Base-by-base conservation (phyloP, 1,140 invertebrate species). In the Tachypleus tridentatus region DNA sequence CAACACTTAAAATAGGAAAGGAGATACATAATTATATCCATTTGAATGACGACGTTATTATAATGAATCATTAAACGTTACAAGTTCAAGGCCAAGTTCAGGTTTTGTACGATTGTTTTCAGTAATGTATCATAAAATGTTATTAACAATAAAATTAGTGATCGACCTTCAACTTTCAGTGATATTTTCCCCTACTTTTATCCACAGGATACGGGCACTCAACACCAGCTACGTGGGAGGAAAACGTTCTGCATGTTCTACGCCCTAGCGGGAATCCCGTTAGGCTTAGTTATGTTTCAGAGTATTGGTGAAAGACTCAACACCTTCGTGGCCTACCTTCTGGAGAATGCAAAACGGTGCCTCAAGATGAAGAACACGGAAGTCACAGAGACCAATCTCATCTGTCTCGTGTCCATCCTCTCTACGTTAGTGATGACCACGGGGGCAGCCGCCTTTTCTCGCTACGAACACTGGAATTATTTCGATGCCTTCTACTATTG, bases 401-500 rank as follows among this genome's bases (percentile, higher is more conserved):
- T 99, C 82, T 85, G 89, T 73, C 91, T 96, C 59, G 95, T 93
- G 51, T 91, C 91, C 52, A 91, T 93, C 74, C 82, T 98, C n/a
- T 96, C 91, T 52, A 92, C 89, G 5, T 84, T 98, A 54, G 96
- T 97, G 48, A 94, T 99, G 69, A 91, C 92, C 8, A 89, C 91
- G 3, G 97, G 97, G 57, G 95, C 97, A 3, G 90, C 90, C 1
- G 92, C 94, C 2, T 99, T 99, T 79, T 91, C 90, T 5, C 81
- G 86, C 49, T 97, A 96, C 74, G 97, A 99, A 76, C 87, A 88
- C 3, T 99, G 97, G 97, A 87, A 88, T 66, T 98, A 98, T 76
- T 94, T 98, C 73, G 93, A 99, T 75, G 92, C 92, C 64, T 91
- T 99, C 71, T 99, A 99, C 78, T 99, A 98, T 76, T 98, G 95